Conservation (phyloP, 2,888 invertebrate species). For the Aelia acuminata region DNA sequence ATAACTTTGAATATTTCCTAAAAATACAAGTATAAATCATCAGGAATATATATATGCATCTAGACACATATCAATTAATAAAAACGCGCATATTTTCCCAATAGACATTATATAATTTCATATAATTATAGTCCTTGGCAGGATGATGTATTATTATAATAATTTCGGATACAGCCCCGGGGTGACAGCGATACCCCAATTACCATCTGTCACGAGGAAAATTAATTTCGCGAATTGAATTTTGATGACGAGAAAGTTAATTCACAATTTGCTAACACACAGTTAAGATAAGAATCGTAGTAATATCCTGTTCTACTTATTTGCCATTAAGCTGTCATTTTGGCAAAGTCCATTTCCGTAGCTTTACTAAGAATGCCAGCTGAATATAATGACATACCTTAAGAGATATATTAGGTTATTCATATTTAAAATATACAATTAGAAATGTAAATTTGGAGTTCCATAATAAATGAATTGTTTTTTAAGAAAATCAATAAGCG, state of each 20-base stretch:
- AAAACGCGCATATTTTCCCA: neutral
- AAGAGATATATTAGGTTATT: no score
- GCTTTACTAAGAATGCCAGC: neutral
- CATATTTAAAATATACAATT: no score
- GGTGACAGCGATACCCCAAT: neutral
- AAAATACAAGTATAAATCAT: neutral
- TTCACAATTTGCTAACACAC: neutral
- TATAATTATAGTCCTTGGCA: neutral
- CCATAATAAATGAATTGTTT: no score
- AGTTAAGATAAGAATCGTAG: neutral
- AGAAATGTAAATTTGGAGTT: no score
- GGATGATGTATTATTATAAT: slow-evolving; percentile 14
- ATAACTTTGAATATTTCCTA: neutral
- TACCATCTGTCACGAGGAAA: neutral
- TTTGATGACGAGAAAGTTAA: slow-evolving; percentile 2
- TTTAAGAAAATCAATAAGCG: no score
- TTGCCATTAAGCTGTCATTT: neutral
- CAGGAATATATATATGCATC: neutral
- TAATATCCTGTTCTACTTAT: neutral
- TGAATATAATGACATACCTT: no score
- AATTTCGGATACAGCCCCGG: neutral
- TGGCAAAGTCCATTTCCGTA: neutral
- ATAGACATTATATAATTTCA: neutral
- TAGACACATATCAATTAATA: slow-evolving; percentile 19
- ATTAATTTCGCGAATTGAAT: slow-evolving; percentile 6